These are phyloP conservation scores for Caenorhabditis brenneri DNA, from an alignment of 1,140 invertebrate species.

Conservation along the genomic window DNA sequence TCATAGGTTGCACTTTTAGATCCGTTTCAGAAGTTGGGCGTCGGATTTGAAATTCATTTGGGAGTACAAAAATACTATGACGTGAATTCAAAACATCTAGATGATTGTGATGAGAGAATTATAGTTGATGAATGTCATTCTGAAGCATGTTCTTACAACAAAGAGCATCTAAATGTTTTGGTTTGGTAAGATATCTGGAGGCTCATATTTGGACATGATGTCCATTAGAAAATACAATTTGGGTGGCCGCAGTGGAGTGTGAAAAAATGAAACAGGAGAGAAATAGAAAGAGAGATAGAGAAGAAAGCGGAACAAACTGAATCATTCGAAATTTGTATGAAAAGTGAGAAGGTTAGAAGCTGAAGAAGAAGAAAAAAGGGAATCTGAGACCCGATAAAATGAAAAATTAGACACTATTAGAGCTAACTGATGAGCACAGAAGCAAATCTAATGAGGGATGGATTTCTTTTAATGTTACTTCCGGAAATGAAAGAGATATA, in stretches of 20 bases:
- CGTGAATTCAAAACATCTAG: too few species aligned
- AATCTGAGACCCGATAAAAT: not conserved
- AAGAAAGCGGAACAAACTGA: not conserved
- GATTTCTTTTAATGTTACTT: not conserved
- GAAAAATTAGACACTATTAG: not conserved
- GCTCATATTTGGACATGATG: not conserved
- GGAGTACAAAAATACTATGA: too few species aligned
- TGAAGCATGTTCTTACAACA: not conserved
- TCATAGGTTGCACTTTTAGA: not conserved
- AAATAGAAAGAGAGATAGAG: not conserved
- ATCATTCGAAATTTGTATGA: constrained; percentile 3
- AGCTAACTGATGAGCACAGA: not conserved
- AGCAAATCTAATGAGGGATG: not conserved
- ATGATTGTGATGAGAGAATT: too few species aligned
- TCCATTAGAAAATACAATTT: constrained; percentile 7
- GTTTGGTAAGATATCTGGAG: not conserved
- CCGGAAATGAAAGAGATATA: not conserved
- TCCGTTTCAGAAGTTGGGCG: too few species aligned
- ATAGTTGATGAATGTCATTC: too few species aligned
- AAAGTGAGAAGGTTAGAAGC: constrained; percentile 38
- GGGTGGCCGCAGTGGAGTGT: not conserved
- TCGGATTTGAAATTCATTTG: too few species aligned
- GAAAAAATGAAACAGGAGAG: not conserved
- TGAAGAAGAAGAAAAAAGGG: not conserved
- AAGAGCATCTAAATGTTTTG: not conserved